phyloP scores from a whole-genome alignment of 2,113 vertebrate genomes.

The Apeltes quadracus region DNA sequence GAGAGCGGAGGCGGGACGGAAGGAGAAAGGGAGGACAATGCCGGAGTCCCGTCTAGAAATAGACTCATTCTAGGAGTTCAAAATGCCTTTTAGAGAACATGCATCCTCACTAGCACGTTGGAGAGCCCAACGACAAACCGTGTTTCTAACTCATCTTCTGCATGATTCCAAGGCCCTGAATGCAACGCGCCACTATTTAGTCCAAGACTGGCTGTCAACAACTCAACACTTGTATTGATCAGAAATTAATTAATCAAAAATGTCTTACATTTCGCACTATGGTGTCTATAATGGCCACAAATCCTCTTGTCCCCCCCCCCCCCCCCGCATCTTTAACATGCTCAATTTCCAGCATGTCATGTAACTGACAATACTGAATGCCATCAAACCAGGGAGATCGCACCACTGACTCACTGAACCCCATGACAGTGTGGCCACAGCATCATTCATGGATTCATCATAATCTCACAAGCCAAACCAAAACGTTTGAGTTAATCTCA shows the following conservation, averaged over 20 bases:
- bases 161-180: background rate
- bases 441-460: background rate
- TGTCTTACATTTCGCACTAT: background rate
- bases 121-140: background rate
- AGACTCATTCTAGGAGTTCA: background rate
- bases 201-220: background rate
- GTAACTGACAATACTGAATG: background rate
- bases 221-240: background rate
- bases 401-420: background rate
- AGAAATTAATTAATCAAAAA: too few species aligned
- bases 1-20: background rate
- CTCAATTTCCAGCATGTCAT: too few species aligned
- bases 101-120: background rate
- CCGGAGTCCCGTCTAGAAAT: background rate
- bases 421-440: background rate
- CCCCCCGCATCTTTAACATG: background rate
- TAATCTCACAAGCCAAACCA: background rate
- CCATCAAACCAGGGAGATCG: background rate
- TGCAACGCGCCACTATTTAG: background rate
- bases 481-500: background rate
- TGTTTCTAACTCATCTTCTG: background rate
- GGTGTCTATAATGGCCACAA: background rate
- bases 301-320: conserved; percentile 1
- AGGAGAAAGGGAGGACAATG: background rate
- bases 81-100: background rate